Base-by-base conservation (phyloP, 2,113 vertebrate species). In the Eretmochelys imbricata region DNA sequence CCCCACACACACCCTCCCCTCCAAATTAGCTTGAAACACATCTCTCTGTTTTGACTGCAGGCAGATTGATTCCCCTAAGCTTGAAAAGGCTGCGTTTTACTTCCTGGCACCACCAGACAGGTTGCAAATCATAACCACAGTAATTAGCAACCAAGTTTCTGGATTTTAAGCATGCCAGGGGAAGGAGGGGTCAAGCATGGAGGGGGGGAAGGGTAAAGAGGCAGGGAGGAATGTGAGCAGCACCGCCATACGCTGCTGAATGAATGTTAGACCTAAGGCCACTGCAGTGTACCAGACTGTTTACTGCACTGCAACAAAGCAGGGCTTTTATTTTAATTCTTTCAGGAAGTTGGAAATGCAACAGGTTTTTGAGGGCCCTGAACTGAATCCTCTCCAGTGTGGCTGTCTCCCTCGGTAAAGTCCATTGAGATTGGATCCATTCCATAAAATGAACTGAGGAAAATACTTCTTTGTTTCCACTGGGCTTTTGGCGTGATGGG, bases 61-160 rank as follows among this genome's bases (percentile, higher is more conserved):
- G 22, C 88, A 87, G 82, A 87, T 93, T 95, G 93, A 96, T 94
- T 93, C 85, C 84, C 92, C 88, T 95, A 84, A 93, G 84, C 90
- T 96, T 97, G 89, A 94, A 98, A 98, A 96, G 85, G 76, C 95
- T 94, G 82, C 1, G 1, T 96, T 93, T 97, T 79, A 51, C 94
- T 98, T 97, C 80, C 96, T 95, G 93, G 93, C 93, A 96, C 94
- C 49, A 0, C 84, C 81, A 95, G 95, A 93, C 96, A 97, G 91
- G 93, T 95, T 97, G 95, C 94, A 98, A 98, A 98, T 98, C 94
- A 93, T 96, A 96, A 88, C 31, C 80, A 27, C 27, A 13, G 87
- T 97, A 98, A 98, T 98, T 98, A 98, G 90, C 69, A 42, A 88
- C 50, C 48, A 80, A 38, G 57, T 94, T 96, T 92, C 91, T 96